These are phyloP conservation scores for Dascyllus trimaculatus DNA, from an alignment of 2,113 vertebrate species.

Conservation along the genomic window DNA sequence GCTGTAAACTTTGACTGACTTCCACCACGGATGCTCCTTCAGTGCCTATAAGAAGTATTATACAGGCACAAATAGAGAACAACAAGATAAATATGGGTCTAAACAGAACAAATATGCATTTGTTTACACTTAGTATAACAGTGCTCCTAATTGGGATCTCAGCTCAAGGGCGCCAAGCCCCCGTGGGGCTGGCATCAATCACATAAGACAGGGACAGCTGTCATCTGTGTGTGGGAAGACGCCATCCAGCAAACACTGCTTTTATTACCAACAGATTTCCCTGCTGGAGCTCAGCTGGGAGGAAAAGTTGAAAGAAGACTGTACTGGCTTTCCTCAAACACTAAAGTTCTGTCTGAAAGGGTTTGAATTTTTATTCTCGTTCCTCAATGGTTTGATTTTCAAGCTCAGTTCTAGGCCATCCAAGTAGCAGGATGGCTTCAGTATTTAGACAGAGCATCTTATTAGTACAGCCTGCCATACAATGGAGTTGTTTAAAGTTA, in stretches of 20 bases:
- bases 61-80: not conserved
- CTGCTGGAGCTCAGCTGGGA: slow-evolving; percentile 38
- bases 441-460: not conserved
- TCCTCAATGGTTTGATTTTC: slow-evolving; percentile 11
- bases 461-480: too few species aligned
- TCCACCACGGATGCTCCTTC: not conserved
- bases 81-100: slow-evolving; percentile 8
- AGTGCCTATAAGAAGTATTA: not conserved
- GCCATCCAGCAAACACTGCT: slow-evolving; percentile 29
- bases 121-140: slow-evolving; percentile 47
- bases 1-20: slow-evolving; percentile 16
- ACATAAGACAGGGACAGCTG: slow-evolving; percentile 59
- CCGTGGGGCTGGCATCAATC: slow-evolving; percentile 54
- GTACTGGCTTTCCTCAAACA: not conserved
- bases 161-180: slow-evolving; percentile 46
- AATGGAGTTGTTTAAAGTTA: too few species aligned
- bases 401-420: not conserved
- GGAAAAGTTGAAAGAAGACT: slow-evolving; percentile 10
- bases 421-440: not conserved
- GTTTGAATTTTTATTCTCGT: not conserved
- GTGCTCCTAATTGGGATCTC: slow-evolving; percentile 61
- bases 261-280: slow-evolving; percentile 61
- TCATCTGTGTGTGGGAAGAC: slow-evolving; percentile 53
- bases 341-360: not conserved
- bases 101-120: slow-evolving; percentile 45